Evolutionary conservation across 1,140 invertebrate species (phyloP).

Genomic region (Ephestia elutella): DNA sequence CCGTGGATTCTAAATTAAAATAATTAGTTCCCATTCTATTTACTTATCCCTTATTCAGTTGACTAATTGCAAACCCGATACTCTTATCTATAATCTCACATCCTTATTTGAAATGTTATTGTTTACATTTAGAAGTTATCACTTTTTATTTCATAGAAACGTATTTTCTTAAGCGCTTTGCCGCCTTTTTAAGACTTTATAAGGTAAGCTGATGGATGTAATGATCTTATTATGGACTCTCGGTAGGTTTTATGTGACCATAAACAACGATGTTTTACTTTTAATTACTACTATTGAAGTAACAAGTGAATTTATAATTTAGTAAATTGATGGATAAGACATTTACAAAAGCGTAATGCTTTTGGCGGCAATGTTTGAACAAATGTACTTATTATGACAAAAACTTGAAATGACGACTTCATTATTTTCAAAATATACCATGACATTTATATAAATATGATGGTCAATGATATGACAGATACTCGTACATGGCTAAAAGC

Average conservation of each 20-base stretch:
- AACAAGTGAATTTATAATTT: conserved; percentile 3
- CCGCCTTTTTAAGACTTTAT: background rate
- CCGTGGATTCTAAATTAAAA: too few relatives aligned
- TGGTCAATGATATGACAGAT: too few relatives aligned
- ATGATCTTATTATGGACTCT: background rate
- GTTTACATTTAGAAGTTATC: background rate
- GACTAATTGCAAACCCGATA: background rate
- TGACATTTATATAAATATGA: background rate
- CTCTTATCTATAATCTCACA: background rate
- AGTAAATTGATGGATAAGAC: background rate
- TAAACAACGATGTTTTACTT: background rate
- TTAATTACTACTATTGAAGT: background rate
- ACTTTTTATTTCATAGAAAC: background rate
- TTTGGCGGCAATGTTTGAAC: background rate
- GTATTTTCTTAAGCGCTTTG: background rate
- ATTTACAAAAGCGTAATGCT: background rate
- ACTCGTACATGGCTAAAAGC: too few relatives aligned
- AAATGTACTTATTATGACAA: background rate
- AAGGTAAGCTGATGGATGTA: background rate
- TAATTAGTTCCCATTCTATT: too few relatives aligned
- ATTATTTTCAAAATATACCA: background rate
- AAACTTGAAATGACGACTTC: background rate
- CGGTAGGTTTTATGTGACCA: background rate
- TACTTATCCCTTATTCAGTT: too few relatives aligned
- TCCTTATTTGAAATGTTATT: background rate